These are phyloP conservation scores for Phyto melanocephala DNA, from an alignment of 2,888 invertebrate genomes.

Conservation along the genomic window DNA sequence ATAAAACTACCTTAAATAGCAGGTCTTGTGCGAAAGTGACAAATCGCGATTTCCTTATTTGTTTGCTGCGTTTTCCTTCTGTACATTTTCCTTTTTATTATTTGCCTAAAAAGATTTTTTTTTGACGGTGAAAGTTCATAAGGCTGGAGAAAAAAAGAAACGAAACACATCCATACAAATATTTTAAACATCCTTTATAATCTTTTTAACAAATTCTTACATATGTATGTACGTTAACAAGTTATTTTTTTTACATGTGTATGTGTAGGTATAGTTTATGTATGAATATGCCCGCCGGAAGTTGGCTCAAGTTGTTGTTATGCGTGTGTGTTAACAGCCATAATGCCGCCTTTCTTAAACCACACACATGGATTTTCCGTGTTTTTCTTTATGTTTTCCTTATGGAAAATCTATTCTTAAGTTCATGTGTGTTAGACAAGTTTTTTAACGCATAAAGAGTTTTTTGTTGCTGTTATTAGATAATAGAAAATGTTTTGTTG, in stretches of 20 bases:
- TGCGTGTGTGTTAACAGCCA: conserved; percentile 23
- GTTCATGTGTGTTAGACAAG: conserved; percentile 45
- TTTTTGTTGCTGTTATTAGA: conserved; percentile 10
- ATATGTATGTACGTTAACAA: conserved; percentile 2
- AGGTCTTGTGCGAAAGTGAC: conserved; percentile 61
- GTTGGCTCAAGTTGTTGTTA: conserved; percentile 49
- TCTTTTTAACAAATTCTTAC: conserved; percentile 59
- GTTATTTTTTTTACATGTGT: neutral
- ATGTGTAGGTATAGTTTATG: too few species aligned
- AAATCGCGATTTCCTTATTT: conserved; percentile 67
- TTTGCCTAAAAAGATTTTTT: conserved; percentile 6
- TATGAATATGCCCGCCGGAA: conserved; percentile 63
- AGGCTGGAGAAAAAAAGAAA: conserved; percentile 34
- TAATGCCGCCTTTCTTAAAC: conserved; percentile 20
- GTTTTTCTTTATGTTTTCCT: conserved; percentile 12
- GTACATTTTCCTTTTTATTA: conserved; percentile 6
- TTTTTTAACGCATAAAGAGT: conserved; percentile 42
- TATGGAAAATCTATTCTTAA: conserved; percentile 16
- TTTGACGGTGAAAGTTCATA: conserved; percentile 54
- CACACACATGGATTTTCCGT: conserved; percentile 31
- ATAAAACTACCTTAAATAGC: neutral
- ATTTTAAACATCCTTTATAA: conserved; percentile 52
- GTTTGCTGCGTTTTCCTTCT: conserved; percentile 23
- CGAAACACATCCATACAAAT: too few species aligned
- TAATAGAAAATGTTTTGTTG: conserved; percentile 23